Evolutionary conservation across 2,113 vertebrate genomes (phyloP).

Genomic region (Elephas maximus): DNA sequence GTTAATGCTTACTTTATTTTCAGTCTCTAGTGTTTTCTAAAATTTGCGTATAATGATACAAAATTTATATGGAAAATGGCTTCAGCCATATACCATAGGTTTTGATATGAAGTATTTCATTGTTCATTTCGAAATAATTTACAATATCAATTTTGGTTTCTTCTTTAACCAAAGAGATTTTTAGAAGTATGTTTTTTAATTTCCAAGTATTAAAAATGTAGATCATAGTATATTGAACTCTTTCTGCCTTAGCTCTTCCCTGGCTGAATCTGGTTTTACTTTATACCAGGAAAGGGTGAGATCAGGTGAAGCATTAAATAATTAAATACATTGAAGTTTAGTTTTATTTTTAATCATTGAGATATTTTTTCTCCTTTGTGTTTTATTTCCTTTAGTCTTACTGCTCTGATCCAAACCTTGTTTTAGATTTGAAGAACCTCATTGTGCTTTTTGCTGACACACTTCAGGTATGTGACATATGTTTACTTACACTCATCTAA

Average conservation of each 20-base stretch:
- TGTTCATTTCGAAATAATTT: slow-evolving; percentile 48
- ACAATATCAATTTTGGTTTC: background rate
- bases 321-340: background rate
- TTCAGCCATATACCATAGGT: background rate
- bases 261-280: background rate
- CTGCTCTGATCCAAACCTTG: slow-evolving; percentile 96
- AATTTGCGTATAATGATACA: background rate
- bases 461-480: slow-evolving; percentile 91
- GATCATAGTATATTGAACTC: background rate
- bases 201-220: slow-evolving; percentile 6
- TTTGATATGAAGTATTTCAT: slow-evolving; percentile 35
- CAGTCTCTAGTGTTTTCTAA: background rate
- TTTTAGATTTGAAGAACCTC: slow-evolving; percentile 98
- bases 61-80: slow-evolving; percentile 25
- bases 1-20: slow-evolving; percentile 28
- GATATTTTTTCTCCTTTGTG: background rate
- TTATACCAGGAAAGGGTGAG: background rate
- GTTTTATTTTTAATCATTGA: background rate
- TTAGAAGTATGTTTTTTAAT: slow-evolving; percentile 31
- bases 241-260: background rate
- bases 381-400: slow-evolving; percentile 92
- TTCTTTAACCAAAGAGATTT: slow-evolving; percentile 28
- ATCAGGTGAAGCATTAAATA: background rate
- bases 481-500: rapidly evolving
- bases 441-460: slow-evolving; percentile 98